Evolutionary conservation across 1,140 invertebrate species (phyloP), one percentile per base, ranked within the genome.

Genomic region (Hylaeus volcanicus): DNA sequence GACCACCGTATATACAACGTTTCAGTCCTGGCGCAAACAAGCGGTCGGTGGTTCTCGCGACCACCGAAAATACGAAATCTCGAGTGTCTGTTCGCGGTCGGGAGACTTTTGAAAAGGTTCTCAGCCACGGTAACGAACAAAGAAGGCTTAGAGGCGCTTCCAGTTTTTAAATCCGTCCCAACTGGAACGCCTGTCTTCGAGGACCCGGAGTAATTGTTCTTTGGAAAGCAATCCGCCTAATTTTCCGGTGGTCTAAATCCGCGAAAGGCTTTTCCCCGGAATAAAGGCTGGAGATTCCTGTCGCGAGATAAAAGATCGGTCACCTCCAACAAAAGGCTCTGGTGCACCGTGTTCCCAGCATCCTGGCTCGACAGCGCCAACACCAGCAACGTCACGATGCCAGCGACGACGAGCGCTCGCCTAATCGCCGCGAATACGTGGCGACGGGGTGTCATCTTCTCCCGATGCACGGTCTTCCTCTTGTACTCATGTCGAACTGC

Each of bases 401-500:
- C 87, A 39, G 87, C 91, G 70, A 87, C 92, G 68, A 93, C 81
- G 60, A 93, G 80, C 64, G 91, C 83, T 78, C 92, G 89, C 63
- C 91, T 91, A 79, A 93, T 83, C 61, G 88, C 92, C 51, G 91
- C 89, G 82, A 93, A 90, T 86, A 93, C 88, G 77, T 92, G 89
- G 81, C 93, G 88, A 83, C 92, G 92, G 85, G 89, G 77, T 82
- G 93, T 93, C 93, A 93, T 93, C 93, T 93, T 93, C 81, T 93
- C 92, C 79, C 90, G 82, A 15, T 68, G 55, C 71, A 88, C 88
- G 79, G 89, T 88, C 86, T 91, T 92, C 81, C 90, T 89, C 83
- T 88, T 91, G 86, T 93, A 92, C 81, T 93, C 93, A 93, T 93
- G 93, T 82, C 93, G 92, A 73, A 92, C 93, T 93, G 90, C 87